Base-by-base conservation (phyloP, 2,888 invertebrate genomes). In the Diaperis boleti region DNA sequence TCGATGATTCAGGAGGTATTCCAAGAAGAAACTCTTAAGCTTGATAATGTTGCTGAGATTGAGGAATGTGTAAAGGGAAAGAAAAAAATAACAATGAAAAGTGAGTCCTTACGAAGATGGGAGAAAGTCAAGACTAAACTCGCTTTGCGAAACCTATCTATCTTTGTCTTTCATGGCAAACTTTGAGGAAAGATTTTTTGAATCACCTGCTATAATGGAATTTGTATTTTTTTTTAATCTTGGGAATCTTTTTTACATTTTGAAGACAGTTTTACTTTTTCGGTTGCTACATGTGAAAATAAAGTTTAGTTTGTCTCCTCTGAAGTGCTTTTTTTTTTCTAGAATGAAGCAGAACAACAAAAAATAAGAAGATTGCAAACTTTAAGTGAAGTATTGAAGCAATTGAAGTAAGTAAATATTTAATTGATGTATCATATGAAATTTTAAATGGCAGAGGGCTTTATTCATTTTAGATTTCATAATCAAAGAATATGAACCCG, bases 81-180 rank as follows among this genome's bases (percentile, higher is more conserved):
- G 3, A 41, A 41, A 41, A 41, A 41, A 41, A 41, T 15, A 41
- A 41, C 1, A 41, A 41, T 41, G 41, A 41, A 41, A 3, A 3
- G 41, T 41, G 41, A 41, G 41, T 41, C 41, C 1, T 17, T 41
- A 41, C 14, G 17, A 41, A 41, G 41, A 17, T 41, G 39, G 39
- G 22, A 22, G 22, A 22, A 22, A 22, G 4, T 22, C 22, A 22
- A 22, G 22, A 22, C 4, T 22, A 22, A 22, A 22, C 22, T 22
- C 22, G 22, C 22, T 22, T 22, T 22, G 22, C 22, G 22, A 22
- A 22, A 22, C 22, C 22, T 22, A n/a, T n/a, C n/a, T n/a, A n/a
- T n/a, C n/a, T n/a, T n/a, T n/a, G n/a, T n/a, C n/a, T n/a, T n/a
- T n/a, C n/a, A n/a, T n/a, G n/a, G n/a, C n/a, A n/a, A n/a, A n/a